Evolutionary conservation across 2,797 vertebrate genomes (phyloP).

Genomic region (Enteromius radiatus): DNA sequence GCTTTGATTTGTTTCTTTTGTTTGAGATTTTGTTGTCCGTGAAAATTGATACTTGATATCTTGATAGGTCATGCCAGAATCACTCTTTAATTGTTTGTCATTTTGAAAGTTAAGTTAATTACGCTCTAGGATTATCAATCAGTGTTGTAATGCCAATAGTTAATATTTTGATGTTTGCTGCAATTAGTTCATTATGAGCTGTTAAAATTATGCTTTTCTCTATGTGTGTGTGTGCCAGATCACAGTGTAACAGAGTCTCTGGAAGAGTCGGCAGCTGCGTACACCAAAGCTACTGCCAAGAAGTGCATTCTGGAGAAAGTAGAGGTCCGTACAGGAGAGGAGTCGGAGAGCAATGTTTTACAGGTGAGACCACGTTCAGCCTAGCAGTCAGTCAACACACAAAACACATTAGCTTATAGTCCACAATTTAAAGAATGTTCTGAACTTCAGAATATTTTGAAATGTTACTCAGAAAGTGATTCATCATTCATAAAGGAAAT

Average conservation of each 20-base stretch:
- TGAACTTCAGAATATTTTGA: no score
- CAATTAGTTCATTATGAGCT: background rate
- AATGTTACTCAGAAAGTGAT: background rate
- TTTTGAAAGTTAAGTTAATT: background rate
- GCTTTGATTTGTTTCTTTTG: background rate
- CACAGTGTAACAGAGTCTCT: constrained; percentile 93
- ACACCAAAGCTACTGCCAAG: constrained; percentile 97
- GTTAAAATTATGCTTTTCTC: background rate
- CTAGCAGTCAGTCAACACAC: background rate
- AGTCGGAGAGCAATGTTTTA: constrained; percentile 96
- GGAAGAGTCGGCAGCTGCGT: constrained; percentile 96
- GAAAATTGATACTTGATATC: background rate
- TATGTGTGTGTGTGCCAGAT: constrained; percentile 64
- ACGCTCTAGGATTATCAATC: background rate
- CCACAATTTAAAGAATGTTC: background rate
- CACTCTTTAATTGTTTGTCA: background rate
- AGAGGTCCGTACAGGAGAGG: constrained; percentile 96
- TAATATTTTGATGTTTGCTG: background rate
- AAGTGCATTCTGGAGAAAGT: constrained; percentile 97
- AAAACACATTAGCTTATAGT: background rate
- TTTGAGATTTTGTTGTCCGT: background rate
- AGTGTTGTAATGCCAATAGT: background rate
- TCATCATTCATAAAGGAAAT: background rate
- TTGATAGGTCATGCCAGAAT: background rate
- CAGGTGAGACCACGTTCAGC: constrained; percentile 79